These are phyloP conservation scores for Mormyrops boulengeri DNA, from an alignment of 2,797 vertebrate species.

Conservation along the genomic window DNA sequence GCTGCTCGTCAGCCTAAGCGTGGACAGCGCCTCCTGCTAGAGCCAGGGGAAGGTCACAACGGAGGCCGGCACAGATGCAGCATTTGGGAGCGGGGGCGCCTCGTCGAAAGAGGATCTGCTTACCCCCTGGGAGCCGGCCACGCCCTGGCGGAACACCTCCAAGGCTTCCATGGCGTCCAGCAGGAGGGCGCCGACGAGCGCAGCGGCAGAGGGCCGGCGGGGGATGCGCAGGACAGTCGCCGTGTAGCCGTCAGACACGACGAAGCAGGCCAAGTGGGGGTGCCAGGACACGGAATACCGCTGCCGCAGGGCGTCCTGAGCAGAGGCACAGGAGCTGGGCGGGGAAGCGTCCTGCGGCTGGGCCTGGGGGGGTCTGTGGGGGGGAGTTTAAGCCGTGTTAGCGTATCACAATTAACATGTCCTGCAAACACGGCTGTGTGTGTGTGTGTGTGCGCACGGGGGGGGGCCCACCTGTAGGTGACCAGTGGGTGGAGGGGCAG, in stretches of 20 bases:
- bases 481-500: constrained; percentile 91
- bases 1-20: constrained; percentile 63
- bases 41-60: constrained; percentile 48
- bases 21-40: constrained; percentile 64
- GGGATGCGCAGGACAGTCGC: constrained; percentile 72
- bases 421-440: no score
- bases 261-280: constrained; percentile 72
- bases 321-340: constrained; percentile 76
- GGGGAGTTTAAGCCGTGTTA: neutral
- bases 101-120: neutral
- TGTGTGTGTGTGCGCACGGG: neutral
- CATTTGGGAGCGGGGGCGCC: neutral
- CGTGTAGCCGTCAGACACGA: constrained; percentile 94
- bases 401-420: neutral
- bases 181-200: constrained; percentile 66
- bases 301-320: constrained; percentile 74
- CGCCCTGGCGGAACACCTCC: constrained; percentile 54
- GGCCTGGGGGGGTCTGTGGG: constrained; percentile 62
- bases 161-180: constrained; percentile 69
- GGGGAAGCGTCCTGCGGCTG: constrained; percentile 54
- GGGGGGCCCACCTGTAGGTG: constrained; percentile 73
- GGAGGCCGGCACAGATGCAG: neutral
- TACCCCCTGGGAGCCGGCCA: constrained; percentile 65
- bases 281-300: constrained; percentile 86
- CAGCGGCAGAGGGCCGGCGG: constrained; percentile 56